Percentiles rank a stretch among this genome's conserved stretches.
These are phyloP conservation scores for Clinocottus analis DNA, from an alignment of 2,113 vertebrate genomes.

Conservation along the genomic window DNA sequence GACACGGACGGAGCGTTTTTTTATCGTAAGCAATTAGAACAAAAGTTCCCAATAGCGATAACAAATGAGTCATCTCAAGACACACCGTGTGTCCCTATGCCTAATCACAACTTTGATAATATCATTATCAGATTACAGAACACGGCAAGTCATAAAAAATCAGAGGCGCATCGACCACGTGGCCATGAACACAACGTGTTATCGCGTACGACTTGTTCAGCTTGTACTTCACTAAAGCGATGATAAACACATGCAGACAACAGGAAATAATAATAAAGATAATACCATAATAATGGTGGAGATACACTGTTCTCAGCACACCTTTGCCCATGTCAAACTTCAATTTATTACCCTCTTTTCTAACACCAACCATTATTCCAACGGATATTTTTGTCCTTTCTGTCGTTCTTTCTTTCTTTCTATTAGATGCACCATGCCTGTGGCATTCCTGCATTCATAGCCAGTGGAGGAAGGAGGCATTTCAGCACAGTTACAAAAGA, in stretches of 20 bases:
- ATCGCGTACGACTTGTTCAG: no score
- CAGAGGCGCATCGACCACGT: neutral
- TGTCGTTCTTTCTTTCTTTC: conserved; percentile 3
- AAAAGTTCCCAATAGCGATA: no score
- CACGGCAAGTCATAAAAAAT: neutral
- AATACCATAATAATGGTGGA: neutral
- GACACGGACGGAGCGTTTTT: no score
- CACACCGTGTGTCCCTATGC: no score
- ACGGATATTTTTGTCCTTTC: conserved; percentile 18
- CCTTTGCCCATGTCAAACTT: neutral
- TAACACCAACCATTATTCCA: conserved; percentile 15
- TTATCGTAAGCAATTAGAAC: no score
- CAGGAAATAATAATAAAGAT: neutral
- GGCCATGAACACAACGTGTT: no score
- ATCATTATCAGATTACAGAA: no score
- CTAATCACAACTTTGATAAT: no score
- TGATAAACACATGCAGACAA: conserved; percentile 7
- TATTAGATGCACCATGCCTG: conserved; percentile 27
- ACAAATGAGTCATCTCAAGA: no score
- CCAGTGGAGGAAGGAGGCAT: conserved; percentile 58
- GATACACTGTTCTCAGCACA: neutral
- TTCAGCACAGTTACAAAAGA: conserved; percentile 72
- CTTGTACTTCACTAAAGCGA: neutral
- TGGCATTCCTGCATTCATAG: conserved; percentile 48
- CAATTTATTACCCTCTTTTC: conserved; percentile 11